Percentiles rank a stretch among this genome's conserved stretches.
These are phyloP conservation scores for Sceliomorpha sp. DNA, from an alignment of 2,888 invertebrate species.

Conservation along the genomic window DNA sequence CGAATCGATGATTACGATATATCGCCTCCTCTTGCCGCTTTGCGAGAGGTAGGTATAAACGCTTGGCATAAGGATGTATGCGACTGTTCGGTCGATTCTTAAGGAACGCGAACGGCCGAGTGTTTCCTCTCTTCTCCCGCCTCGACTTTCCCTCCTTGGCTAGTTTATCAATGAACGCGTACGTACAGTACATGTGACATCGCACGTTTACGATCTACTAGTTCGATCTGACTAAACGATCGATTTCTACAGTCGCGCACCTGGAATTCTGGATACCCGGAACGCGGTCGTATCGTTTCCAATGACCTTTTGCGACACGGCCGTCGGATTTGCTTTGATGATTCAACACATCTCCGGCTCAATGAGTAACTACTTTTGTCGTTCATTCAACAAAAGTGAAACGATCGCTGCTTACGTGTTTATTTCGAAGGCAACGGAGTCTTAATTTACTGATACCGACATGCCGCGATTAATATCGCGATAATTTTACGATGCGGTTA, in stretches of 20 bases:
- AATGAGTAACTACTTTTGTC: no score
- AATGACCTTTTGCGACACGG: neutral
- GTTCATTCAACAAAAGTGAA: no score
- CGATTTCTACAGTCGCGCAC: no score
- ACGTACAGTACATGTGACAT: constrained; percentile 59
- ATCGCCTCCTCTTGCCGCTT: constrained; percentile 39
- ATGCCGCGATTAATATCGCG: no score
- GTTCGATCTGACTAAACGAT: constrained; percentile 25
- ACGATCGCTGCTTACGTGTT: no score
- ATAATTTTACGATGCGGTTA: no score
- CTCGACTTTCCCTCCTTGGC: constrained; percentile 34
- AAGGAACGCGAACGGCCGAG: constrained; percentile 3
- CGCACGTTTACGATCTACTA: constrained; percentile 63
- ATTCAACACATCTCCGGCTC: constrained; percentile 3
- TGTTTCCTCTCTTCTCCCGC: constrained; percentile 28
- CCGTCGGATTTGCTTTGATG: constrained; percentile 6
- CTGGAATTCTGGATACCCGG: constrained; percentile 9
- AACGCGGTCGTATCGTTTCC: no score
- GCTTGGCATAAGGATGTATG: constrained; percentile 40
- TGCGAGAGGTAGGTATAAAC: constrained; percentile 40
- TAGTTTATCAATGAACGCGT: constrained; percentile 67
- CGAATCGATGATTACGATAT: constrained; percentile 56
- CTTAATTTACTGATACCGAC: no score
- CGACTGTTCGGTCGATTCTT: constrained; percentile 30
- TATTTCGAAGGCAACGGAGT: no score